A percentile compares a stretch with the other conserved stretches of the same genome.
Conservation (phyloP, 2,888 invertebrate species). For the Sinhomidia bicolor region DNA sequence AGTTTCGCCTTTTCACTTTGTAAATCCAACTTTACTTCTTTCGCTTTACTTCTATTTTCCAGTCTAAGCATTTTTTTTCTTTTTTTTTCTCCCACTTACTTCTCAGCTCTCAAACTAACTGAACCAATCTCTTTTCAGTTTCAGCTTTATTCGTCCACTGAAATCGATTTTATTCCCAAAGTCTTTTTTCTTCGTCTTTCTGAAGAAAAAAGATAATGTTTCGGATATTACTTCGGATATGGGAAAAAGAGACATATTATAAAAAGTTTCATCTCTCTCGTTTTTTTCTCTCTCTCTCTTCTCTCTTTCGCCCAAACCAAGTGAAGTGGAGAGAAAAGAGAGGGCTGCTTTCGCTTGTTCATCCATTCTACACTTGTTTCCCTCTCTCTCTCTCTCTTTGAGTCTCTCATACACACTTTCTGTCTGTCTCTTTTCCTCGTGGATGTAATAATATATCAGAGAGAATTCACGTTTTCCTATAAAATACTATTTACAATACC, state of each 20-base stretch:
- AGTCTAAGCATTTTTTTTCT: slow-evolving; percentile 44
- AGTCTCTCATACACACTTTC: slow-evolving; percentile 47
- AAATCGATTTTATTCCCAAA: slow-evolving; percentile 72
- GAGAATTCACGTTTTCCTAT: slow-evolving; percentile 64
- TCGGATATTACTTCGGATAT: slow-evolving; percentile 73
- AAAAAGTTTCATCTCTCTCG: slow-evolving; percentile 71
- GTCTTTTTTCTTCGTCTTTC: slow-evolving; percentile 64
- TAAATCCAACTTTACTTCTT: slow-evolving; percentile 69
- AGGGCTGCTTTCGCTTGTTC: slow-evolving; percentile 54
- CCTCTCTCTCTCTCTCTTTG: slow-evolving; percentile 25
- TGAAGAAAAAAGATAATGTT: slow-evolving; percentile 71
- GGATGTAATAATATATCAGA: slow-evolving; percentile 67
- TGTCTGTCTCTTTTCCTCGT: slow-evolving; percentile 44
- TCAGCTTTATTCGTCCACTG: slow-evolving; percentile 72
- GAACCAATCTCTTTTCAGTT: slow-evolving; percentile 64
- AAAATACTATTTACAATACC: slow-evolving; percentile 66
- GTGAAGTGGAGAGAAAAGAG: slow-evolving; percentile 43
- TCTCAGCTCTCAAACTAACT: slow-evolving; percentile 60
- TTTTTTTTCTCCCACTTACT: slow-evolving; percentile 21
- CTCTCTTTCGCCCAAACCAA: slow-evolving; percentile 42
- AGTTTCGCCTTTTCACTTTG: slow-evolving; percentile 69
- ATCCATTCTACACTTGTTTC: slow-evolving; percentile 47
- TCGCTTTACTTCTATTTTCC: slow-evolving; percentile 59
- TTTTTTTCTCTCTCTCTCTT: slow-evolving; percentile 53
- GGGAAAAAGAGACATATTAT: slow-evolving; percentile 70